Conservation (phyloP, 2,888 invertebrate species). For the Punctoribates punctum region DNA sequence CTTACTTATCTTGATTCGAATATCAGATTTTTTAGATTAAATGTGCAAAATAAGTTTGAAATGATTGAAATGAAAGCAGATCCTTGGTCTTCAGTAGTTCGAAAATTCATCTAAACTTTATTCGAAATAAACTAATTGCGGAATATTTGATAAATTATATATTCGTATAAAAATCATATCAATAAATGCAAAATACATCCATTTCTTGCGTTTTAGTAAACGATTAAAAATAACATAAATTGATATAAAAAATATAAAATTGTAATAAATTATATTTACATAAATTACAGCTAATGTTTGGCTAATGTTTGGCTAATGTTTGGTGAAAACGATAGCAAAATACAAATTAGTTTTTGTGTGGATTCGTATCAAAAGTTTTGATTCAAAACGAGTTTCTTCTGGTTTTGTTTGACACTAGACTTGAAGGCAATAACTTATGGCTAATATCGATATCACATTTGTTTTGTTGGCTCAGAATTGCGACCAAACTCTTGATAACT, state of each 20-base stretch:
- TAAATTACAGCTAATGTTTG: not conserved
- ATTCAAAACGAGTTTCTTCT: conserved; percentile 21
- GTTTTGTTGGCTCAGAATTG: not conserved
- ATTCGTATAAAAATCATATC: too few relatives aligned
- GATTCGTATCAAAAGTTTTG: not conserved
- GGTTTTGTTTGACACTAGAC: not conserved
- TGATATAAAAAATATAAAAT: too few relatives aligned
- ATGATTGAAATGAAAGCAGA: too few relatives aligned
- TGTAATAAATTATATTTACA: too few relatives aligned
- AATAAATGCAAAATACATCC: too few relatives aligned
- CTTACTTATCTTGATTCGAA: too few relatives aligned
- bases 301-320: not conserved
- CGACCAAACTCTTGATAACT: not conserved
- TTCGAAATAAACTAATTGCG: too few relatives aligned
- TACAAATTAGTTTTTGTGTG: not conserved
- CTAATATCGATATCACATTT: not conserved
- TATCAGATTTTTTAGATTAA: too few relatives aligned
- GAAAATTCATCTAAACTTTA: too few relatives aligned
- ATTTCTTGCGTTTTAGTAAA: not conserved
- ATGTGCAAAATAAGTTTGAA: too few relatives aligned
- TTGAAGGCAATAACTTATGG: not conserved
- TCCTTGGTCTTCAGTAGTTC: too few relatives aligned
- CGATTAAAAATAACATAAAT: not conserved
- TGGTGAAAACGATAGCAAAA: not conserved
- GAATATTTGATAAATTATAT: too few relatives aligned